Base-by-base conservation (phyloP, 2,113 vertebrate genomes). In the Myxocyprinus asiaticus region DNA sequence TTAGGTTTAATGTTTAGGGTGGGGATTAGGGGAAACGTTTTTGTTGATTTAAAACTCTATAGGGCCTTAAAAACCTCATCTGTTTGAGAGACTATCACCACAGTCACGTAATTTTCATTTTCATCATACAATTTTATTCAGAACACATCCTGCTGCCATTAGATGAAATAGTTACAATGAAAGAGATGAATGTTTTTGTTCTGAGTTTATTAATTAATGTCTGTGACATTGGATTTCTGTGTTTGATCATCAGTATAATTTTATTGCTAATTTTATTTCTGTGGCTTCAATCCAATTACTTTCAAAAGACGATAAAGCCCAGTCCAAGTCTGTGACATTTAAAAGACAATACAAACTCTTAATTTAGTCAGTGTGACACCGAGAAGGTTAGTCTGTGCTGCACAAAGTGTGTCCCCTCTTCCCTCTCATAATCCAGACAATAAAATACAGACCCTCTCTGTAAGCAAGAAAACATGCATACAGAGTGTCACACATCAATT, bases 361-460 rank as follows among this genome's bases (percentile, higher is more conserved):
- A 85, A 65, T 76, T 77, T 79, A 22, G 17, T 42, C 44, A 69
- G 58, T 43, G 7, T 33, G 22, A 65, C 69, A 59, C 78, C 76
- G 81, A 83, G 56, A 42, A 45, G 77, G 22, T 55, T 58, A 51
- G 53, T 33, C 22, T 33, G 3, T 63, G 6, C 43, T 62, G 42
- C 14, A 33, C 22, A 33, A 33, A 1, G 14, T 79, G 59, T 55
- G 71, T 68, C 58, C 67, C 76, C 53, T 59, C 67, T 79, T 67
- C 72, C 58, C 63, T 47, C 64, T 70, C 58, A 56, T 65, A 17
- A 12, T 44, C 47, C 50, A 77, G 65, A 59, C 71, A 61, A 80
- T 81, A 81, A 88, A 86, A 86, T 85, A 89, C 72, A 66, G 56
- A 64, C 72, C 62, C 67, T 82, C 81, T 85, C 83, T 87, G 42